phyloP scores from a whole-genome alignment of 2,113 vertebrate species.

The Promerops cafer region DNA sequence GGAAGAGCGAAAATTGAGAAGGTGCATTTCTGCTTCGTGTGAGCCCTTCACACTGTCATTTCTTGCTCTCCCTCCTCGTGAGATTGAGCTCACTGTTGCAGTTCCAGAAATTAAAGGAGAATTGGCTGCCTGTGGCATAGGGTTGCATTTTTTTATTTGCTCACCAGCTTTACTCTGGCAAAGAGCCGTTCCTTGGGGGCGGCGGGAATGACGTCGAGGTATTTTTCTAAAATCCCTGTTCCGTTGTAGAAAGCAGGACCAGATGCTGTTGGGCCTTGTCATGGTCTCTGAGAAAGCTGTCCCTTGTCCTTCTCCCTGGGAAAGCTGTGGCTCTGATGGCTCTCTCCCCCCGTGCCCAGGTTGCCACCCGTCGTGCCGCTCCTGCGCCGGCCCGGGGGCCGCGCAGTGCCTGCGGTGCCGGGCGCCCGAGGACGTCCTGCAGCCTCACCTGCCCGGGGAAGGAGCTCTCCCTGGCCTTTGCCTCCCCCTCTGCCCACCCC shows the following conservation, averaged over 20 bases:
- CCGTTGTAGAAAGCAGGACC: accelerated
- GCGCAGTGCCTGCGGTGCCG: conserved; percentile 77
- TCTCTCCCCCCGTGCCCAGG: conserved; percentile 54
- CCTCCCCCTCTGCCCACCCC: conserved; percentile 67
- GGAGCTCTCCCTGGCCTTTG: conserved; percentile 70
- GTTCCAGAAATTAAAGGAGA: not conserved
- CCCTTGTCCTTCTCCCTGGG: not conserved
- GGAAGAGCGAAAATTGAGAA: not conserved
- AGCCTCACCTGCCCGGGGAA: conserved; percentile 19
- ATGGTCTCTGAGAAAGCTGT: not conserved
- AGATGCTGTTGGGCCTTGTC: too few species aligned
- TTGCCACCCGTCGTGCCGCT: conserved; percentile 83
- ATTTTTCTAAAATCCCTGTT: not conserved
- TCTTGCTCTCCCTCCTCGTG: not conserved
- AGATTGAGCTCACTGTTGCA: not conserved
- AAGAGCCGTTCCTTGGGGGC: not conserved
- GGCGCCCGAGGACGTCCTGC: conserved; percentile 72
- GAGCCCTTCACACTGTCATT: not conserved
- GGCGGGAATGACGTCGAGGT: accelerated
- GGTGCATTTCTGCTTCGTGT: not conserved
- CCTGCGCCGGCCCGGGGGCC: conserved; percentile 77
- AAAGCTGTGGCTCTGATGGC: not conserved
- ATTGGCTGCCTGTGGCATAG: not conserved
- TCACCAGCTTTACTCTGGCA: not conserved
- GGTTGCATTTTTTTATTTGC: not conserved